Evolutionary conservation across 2,888 invertebrate genomes (phyloP).

Genomic region (Hydroisotoma schaefferi): DNA sequence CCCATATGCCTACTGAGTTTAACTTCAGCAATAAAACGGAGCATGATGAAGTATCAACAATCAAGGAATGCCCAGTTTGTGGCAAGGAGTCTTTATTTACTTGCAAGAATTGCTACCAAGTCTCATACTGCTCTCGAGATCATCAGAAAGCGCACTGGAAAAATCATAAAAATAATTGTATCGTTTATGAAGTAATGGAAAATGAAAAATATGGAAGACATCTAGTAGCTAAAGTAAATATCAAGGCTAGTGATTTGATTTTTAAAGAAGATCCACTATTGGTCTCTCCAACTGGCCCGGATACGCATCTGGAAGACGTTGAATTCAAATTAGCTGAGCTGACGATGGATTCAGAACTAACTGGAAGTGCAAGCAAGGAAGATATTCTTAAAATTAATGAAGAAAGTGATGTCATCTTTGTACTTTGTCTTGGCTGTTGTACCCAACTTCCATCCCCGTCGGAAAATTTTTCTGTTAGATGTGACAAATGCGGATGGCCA

Average conservation of each 20-base stretch:
- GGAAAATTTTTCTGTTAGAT: no score
- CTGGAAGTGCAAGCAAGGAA: no score
- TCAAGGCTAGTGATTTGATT: not conserved
- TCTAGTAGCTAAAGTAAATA: constrained; percentile 9
- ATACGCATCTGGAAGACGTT: not conserved
- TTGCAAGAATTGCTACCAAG: constrained; percentile 11
- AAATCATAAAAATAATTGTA: constrained; percentile 9
- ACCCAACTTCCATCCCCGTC: not conserved
- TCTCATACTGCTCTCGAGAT: constrained; percentile 13
- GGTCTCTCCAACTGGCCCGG: not conserved
- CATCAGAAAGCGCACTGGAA: constrained; percentile 17
- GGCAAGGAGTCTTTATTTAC: not conserved
- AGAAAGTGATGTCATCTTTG: not conserved
- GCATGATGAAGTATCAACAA: not conserved
- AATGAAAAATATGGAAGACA: not conserved
- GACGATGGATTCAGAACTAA: not conserved
- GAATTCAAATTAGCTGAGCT: not conserved
- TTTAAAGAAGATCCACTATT: not conserved
- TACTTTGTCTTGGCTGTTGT: constrained; percentile 1
- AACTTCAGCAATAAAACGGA: not conserved
- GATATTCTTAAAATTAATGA: not conserved
- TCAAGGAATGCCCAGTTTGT: constrained; percentile 6
- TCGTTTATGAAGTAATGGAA: constrained; percentile 2
- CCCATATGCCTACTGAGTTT: not conserved
- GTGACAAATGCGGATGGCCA: not conserved